Conservation (phyloP, 2,888 invertebrate genomes). For the Drosophila koepferae region DNA sequence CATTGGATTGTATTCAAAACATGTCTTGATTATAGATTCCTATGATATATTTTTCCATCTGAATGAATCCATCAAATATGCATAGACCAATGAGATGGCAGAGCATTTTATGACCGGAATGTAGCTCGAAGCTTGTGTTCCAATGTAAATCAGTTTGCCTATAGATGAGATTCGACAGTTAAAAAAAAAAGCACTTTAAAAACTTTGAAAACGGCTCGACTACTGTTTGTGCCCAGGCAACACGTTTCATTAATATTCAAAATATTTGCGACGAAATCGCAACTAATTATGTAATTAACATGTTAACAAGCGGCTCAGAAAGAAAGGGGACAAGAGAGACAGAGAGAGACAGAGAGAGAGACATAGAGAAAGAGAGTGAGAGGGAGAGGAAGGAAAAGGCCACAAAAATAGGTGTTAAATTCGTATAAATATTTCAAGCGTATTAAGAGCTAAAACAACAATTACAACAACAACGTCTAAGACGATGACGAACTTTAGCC, state of each 20-base stretch:
- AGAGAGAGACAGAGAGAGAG: not conserved
- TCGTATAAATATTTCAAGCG: slow-evolving; percentile 67
- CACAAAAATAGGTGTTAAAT: slow-evolving; percentile 65
- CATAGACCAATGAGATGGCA: not conserved
- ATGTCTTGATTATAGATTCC: not conserved
- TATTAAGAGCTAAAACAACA: slow-evolving; percentile 45
- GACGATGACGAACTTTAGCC: slow-evolving; percentile 50
- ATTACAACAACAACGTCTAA: slow-evolving; percentile 1
- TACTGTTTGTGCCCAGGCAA: not conserved
- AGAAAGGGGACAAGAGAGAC: not conserved
- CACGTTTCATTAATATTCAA: slow-evolving; percentile 45
- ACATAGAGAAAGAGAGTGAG: not conserved
- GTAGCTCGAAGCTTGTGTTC: not conserved
- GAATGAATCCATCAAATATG: not conserved
- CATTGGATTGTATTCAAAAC: not conserved
- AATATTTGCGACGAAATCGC: slow-evolving; percentile 57
- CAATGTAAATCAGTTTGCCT: not conserved
- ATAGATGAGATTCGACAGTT: not conserved
- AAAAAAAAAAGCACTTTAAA: not conserved
- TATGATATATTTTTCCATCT: not conserved
- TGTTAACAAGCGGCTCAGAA: slow-evolving; percentile 66
- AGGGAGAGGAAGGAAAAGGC: slow-evolving; percentile 14
- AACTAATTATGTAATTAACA: slow-evolving; percentile 76
- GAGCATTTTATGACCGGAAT: not conserved
- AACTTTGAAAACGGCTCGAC: not conserved